A percentile compares a stretch with the other conserved stretches of the same genome.
phyloP scores from a whole-genome alignment of 1,140 invertebrate genomes.

The Pentalonia nigronervosa region DNA sequence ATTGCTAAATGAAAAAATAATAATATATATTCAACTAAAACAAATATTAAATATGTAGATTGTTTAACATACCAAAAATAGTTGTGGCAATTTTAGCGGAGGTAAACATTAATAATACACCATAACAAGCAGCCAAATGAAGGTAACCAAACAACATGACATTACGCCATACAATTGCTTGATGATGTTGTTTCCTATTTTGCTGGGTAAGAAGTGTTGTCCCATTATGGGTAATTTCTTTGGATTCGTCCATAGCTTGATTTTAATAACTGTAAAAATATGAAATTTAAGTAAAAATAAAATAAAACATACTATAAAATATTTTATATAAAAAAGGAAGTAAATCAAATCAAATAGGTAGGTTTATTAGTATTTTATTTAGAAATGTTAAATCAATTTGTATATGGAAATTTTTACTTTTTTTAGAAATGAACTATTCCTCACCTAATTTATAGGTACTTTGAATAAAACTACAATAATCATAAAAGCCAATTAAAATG shows the following conservation, averaged over 20 bases:
- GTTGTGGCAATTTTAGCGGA: constrained; percentile 71
- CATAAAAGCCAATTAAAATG: background rate
- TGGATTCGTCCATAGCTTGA: constrained; percentile 18
- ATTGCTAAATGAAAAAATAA: constrained; percentile 61
- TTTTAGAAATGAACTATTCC: background rate
- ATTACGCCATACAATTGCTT: constrained; percentile 85
- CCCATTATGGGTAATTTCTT: background rate
- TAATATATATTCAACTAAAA: background rate
- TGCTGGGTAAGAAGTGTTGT: background rate
- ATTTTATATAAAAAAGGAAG: background rate
- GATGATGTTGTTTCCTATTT: background rate
- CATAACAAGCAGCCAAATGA: constrained; percentile 75
- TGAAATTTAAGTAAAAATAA: background rate
- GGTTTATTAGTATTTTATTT: background rate
- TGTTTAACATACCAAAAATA: constrained; percentile 74
- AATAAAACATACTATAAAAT: no score
- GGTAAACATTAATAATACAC: constrained; percentile 72
- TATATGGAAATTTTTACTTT: background rate
- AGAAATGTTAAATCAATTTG: background rate
- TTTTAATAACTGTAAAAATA: background rate
- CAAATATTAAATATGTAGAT: background rate
- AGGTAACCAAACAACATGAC: constrained; percentile 82
- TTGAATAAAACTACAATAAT: background rate
- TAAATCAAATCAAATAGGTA: background rate
- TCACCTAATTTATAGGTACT: background rate